These are phyloP conservation scores for Corythornis madagascariensis DNA, from an alignment of 2,113 vertebrate genomes.

Conservation along the genomic window DNA sequence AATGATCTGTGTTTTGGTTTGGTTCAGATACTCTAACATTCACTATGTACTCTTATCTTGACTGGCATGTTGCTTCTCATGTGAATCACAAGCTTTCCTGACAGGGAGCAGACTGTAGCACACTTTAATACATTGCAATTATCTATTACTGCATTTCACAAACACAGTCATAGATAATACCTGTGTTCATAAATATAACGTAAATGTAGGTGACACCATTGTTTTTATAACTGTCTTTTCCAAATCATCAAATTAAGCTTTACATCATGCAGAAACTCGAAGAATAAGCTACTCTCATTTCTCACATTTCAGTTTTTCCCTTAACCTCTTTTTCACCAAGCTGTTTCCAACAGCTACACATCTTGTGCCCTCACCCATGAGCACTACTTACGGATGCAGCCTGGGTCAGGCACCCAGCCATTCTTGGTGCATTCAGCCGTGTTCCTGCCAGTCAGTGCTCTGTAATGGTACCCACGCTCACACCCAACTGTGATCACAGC, in stretches of 20 bases:
- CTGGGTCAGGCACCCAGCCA: constrained; percentile 66
- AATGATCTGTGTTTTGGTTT: neutral
- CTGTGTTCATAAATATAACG: neutral
- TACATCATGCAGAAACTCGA: neutral
- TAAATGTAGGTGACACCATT: neutral
- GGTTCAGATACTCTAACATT: neutral
- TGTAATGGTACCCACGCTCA: neutral
- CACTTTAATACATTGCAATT: neutral
- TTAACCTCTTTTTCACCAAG: neutral
- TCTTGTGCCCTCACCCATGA: neutral
- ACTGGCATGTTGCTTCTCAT: neutral
- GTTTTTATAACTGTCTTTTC: neutral
- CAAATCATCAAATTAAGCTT: neutral
- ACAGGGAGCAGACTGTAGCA: neutral
- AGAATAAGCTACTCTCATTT: neutral
- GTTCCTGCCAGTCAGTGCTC: fast-evolving
- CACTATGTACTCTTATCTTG: neutral
- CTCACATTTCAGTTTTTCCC: neutral
- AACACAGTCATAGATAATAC: neutral
- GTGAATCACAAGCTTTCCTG: neutral
- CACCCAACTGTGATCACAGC: constrained; percentile 15
- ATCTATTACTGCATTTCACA: neutral
- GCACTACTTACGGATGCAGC: constrained; percentile 66
- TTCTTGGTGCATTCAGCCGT: constrained; percentile 24
- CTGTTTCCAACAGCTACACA: neutral